These are phyloP conservation scores for Caenorhabditis zanzibari DNA, from an alignment of 2,888 invertebrate species.

Conservation along the genomic window DNA sequence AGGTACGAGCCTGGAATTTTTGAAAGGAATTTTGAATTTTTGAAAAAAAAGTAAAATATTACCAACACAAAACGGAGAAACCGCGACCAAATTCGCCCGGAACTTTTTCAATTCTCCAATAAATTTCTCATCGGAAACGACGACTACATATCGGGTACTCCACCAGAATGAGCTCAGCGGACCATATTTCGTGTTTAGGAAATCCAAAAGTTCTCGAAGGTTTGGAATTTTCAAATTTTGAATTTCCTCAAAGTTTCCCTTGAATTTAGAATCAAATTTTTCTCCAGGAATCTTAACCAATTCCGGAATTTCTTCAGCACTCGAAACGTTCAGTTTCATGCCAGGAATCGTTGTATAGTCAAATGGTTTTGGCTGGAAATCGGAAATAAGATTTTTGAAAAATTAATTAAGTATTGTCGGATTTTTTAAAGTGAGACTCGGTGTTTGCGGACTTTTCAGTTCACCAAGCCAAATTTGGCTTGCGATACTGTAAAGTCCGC, in stretches of 20 bases:
- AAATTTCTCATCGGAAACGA: slow-evolving; percentile 47
- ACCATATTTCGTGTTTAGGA: slow-evolving; percentile 48
- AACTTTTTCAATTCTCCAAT: slow-evolving; percentile 48
- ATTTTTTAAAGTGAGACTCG: too few relatives aligned
- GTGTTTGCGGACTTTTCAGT: too few relatives aligned
- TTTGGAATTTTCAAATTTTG: not conserved
- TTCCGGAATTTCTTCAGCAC: slow-evolving; percentile 55
- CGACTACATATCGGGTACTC: slow-evolving; percentile 51
- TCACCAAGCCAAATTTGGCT: too few relatives aligned
- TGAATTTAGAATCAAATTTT: slow-evolving; percentile 6
- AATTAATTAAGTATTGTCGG: slow-evolving; percentile 11
- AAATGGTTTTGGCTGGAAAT: slow-evolving; percentile 74
- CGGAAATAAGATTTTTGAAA: not conserved
- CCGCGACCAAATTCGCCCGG: slow-evolving; percentile 22
- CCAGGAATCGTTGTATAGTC: slow-evolving; percentile 80
- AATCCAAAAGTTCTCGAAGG: slow-evolving; percentile 46
- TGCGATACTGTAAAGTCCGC: too few relatives aligned
- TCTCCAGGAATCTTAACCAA: slow-evolving; percentile 36
- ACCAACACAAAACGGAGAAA: slow-evolving; percentile 55
- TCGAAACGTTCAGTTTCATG: slow-evolving; percentile 52
- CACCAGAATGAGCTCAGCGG: slow-evolving; percentile 62
- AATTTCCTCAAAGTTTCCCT: too few relatives aligned
- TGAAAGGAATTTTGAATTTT: not conserved
- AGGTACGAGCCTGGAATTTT: slow-evolving; percentile 42
- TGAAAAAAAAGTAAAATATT: not conserved